Conservation (phyloP, 2,113 vertebrate species). For the Salvelinus fontinalis region DNA sequence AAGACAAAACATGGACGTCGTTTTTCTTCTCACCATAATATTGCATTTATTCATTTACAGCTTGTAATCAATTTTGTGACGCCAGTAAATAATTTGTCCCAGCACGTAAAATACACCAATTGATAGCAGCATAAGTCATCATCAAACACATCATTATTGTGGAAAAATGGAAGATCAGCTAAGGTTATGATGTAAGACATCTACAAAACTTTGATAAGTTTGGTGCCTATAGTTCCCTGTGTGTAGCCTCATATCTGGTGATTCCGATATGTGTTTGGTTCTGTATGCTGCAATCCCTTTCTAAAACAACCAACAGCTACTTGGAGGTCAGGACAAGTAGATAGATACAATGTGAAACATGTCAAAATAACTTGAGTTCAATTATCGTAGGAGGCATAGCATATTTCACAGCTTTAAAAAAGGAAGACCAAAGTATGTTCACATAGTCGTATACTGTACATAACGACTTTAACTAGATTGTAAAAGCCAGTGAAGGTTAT, state of each 20-base stretch:
- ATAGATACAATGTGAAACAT: background rate
- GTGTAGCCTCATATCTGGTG: background rate
- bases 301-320: background rate
- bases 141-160: background rate
- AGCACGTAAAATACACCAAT: conserved; percentile 1
- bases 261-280: background rate
- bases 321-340: background rate
- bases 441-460: background rate
- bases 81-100: conserved; percentile 2
- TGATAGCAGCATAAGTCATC: conserved; percentile 9
- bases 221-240: background rate
- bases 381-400: background rate
- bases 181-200: background rate
- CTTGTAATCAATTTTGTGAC: conserved; percentile 6
- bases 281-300: background rate
- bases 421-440: background rate
- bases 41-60: conserved; percentile 39
- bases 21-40: conserved; percentile 1
- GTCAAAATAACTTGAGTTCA: background rate
- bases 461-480: background rate
- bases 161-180: conserved; percentile 1
- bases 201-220: background rate
- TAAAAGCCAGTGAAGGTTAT: background rate
- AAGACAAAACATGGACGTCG: background rate
- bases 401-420: conserved; percentile 2